These are phyloP conservation scores for Parnassius glacialis DNA, from an alignment of 2,888 invertebrate genomes.

Conservation along the genomic window DNA sequence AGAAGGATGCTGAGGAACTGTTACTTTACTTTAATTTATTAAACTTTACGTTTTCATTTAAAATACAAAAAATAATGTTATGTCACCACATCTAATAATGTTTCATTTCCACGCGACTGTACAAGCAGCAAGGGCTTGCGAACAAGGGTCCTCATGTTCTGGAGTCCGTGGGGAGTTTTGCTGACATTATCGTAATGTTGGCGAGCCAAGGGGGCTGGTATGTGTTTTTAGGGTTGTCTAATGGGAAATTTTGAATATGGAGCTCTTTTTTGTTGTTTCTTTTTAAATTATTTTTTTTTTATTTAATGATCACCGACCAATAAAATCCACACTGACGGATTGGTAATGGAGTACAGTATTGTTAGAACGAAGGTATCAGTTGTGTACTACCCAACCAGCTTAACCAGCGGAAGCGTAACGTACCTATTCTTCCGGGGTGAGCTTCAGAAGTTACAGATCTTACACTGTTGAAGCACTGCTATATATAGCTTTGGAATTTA, in stretches of 20 bases:
- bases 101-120: slow-evolving; percentile 33
- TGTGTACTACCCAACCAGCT: too few species aligned
- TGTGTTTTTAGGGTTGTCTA: slow-evolving; percentile 28
- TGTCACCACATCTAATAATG: neutral
- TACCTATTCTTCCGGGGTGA: too few species aligned
- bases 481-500: too few species aligned
- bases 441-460: too few species aligned
- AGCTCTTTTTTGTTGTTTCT: slow-evolving; percentile 19
- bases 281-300: neutral
- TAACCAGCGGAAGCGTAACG: too few species aligned
- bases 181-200: slow-evolving; percentile 41
- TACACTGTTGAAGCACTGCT: too few species aligned
- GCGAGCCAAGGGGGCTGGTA: slow-evolving; percentile 29
- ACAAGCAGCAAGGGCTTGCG: slow-evolving; percentile 30
- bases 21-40: too few species aligned
- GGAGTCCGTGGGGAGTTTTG: slow-evolving; percentile 36
- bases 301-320: too few species aligned
- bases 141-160: slow-evolving; percentile 41
- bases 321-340: too few species aligned
- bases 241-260: slow-evolving; percentile 31
- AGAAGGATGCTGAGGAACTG: too few species aligned
- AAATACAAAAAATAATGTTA: neutral
- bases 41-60: too few species aligned
- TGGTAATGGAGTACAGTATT: neutral
- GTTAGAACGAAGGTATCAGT: neutral